A percentile compares a stretch with the other conserved stretches of the same genome.
Conservation (phyloP, 2,797 vertebrate species). For the Labroides dimidiatus region DNA sequence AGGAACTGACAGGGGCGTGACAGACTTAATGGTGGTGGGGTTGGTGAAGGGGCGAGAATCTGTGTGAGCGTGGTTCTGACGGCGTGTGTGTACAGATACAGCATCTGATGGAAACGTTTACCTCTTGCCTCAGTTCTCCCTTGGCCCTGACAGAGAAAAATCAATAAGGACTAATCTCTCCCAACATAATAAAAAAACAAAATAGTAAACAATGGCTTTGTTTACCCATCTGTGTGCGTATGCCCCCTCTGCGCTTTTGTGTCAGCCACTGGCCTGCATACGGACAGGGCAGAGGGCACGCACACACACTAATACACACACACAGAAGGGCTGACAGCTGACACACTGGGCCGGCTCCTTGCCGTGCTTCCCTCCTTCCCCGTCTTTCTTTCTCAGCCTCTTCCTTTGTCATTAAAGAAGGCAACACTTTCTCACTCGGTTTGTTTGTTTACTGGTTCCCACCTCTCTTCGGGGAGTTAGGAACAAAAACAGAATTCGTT, state of each 20-base stretch:
- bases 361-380: constrained; percentile 54
- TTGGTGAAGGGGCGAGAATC: constrained; percentile 53
- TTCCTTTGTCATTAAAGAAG: constrained; percentile 79
- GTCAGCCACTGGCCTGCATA: constrained; percentile 67
- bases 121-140: constrained; percentile 83
- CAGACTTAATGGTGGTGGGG: constrained; percentile 90
- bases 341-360: constrained; percentile 67
- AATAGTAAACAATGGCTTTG: constrained; percentile 95
- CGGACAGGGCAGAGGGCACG: constrained; percentile 73
- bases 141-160: constrained; percentile 88
- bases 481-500: constrained; percentile 80
- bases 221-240: constrained; percentile 82
- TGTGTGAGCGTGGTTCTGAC: constrained; percentile 31
- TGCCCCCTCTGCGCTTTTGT: constrained; percentile 69
- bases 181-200: constrained; percentile 89
- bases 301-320: constrained; percentile 33
- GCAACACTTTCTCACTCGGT: constrained; percentile 75
- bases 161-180: constrained; percentile 96
- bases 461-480: constrained; percentile 81
- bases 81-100: constrained; percentile 39
- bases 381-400: constrained; percentile 60
- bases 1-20: constrained; percentile 97
- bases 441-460: constrained; percentile 86
- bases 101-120: constrained; percentile 86
- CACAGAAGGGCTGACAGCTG: constrained; percentile 69